Percentiles rank a stretch among this genome's conserved stretches.
Conservation (phyloP, 2,113 vertebrate species). For the Salvelinus sp. region DNA sequence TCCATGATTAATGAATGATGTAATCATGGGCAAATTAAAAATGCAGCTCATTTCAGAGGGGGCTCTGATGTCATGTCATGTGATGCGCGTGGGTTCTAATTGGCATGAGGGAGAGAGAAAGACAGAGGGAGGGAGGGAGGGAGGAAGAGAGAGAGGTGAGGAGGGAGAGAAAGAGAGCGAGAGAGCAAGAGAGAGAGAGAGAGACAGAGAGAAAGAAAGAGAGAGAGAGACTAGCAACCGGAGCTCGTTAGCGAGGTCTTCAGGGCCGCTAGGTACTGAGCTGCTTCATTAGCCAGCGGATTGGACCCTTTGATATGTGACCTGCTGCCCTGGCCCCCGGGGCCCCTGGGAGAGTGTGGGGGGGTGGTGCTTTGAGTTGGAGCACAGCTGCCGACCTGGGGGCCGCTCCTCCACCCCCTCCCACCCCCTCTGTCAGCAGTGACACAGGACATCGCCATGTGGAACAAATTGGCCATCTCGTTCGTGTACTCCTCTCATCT, state of each 20-base stretch:
- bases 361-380: constrained; percentile 30
- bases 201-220: background rate
- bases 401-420: background rate
- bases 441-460: background rate
- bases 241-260: constrained; percentile 38
- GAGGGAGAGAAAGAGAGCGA: background rate
- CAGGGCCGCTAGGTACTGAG: constrained; percentile 13
- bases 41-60: constrained; percentile 34
- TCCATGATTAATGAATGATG: constrained; percentile 33
- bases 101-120: constrained; percentile 22
- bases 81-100: constrained; percentile 36
- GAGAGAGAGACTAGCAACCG: constrained; percentile 32
- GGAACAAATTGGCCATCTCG: background rate
- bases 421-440: background rate
- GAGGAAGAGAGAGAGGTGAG: background rate
- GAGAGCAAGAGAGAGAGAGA: background rate
- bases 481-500: background rate
- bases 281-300: constrained; percentile 33
- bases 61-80: constrained; percentile 18
- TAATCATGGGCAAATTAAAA: constrained; percentile 34
- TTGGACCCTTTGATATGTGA: constrained; percentile 38
- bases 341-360: constrained; percentile 40
- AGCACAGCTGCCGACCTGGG: background rate
- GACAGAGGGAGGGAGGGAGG: background rate
- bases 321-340: constrained; percentile 24